Conservation (phyloP, 53 echinoderm and acorn worm genomes). For the Luidia sarsii region DNA sequence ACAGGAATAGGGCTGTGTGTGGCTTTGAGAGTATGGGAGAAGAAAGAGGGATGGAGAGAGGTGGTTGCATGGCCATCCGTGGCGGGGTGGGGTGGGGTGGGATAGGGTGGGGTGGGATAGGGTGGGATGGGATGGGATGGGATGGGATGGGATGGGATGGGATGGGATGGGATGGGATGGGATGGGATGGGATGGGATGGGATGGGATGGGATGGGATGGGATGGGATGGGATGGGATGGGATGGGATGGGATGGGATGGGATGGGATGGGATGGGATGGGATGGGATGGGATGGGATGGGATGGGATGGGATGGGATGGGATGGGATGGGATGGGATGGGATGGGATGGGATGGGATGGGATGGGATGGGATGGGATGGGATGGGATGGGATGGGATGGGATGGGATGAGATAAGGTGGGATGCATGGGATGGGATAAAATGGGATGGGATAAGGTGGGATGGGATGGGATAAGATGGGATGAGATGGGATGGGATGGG, state of each 20-base stretch:
- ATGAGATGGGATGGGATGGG: not conserved
- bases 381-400: too few species aligned
- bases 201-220: too few species aligned
- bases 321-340: constrained; percentile 23
- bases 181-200: too few species aligned
- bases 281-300: constrained; percentile 16
- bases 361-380: constrained; percentile 8
- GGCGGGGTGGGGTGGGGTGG: constrained; percentile 11
- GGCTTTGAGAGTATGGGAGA: too few species aligned
- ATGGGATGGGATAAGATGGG: too few species aligned
- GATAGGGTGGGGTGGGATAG: constrained; percentile 16
- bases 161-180: not conserved
- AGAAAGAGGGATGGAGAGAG: too few species aligned
- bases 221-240: not conserved
- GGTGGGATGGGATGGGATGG: constrained; percentile 24
- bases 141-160: constrained; percentile 21
- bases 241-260: constrained; percentile 14
- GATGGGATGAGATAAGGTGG: too few species aligned
- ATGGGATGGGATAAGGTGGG: too few species aligned
- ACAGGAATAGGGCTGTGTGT: too few species aligned
- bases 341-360: constrained; percentile 24
- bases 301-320: constrained; percentile 27
- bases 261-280: constrained; percentile 20
- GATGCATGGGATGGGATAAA: too few species aligned
- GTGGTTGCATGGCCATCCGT: too few species aligned